A percentile compares a stretch with the other conserved stretches of the same genome.
phyloP scores from a whole-genome alignment of 2,797 vertebrate species.

The Muscicapa striata region DNA sequence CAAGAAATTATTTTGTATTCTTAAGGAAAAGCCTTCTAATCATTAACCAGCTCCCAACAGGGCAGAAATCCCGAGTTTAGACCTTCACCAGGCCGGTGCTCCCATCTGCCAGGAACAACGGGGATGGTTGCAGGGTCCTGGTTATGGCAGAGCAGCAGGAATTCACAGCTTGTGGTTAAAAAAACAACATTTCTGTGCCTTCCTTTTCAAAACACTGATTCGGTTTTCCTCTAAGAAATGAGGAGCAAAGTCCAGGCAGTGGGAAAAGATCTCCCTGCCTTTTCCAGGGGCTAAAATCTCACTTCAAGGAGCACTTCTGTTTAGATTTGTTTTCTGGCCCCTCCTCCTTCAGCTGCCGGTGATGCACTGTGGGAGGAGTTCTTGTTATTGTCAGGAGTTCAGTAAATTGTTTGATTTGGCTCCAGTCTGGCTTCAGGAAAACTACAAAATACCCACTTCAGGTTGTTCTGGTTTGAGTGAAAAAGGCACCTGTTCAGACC shows the following conservation, averaged over 20 bases:
- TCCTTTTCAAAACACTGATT: background rate
- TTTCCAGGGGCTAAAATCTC: background rate
- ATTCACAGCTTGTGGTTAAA: background rate
- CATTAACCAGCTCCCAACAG: background rate
- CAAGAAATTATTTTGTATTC: constrained; percentile 11
- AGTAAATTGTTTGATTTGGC: constrained; percentile 31
- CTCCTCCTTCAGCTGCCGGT: background rate
- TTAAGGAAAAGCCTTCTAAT: background rate
- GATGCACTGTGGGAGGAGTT: background rate
- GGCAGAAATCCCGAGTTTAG: background rate
- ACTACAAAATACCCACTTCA: constrained; percentile 24
- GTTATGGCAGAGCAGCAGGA: background rate
- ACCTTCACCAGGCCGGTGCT: background rate
- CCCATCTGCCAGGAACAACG: background rate
- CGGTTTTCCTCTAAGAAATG: background rate
- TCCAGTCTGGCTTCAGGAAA: constrained; percentile 20
- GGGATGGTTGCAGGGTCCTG: background rate
- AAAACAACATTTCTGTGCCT: background rate
- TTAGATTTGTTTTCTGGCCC: background rate
- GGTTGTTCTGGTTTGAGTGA: constrained; percentile 55
- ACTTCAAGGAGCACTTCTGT: background rate
- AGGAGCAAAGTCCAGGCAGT: background rate
- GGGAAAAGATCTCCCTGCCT: background rate
- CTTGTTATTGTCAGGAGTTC: background rate
- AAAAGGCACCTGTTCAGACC: constrained; percentile 31